Evolutionary conservation across 1,140 invertebrate genomes (phyloP), one percentile per base, ranked within the genome.

Genomic region (Hycleus cichorii): DNA sequence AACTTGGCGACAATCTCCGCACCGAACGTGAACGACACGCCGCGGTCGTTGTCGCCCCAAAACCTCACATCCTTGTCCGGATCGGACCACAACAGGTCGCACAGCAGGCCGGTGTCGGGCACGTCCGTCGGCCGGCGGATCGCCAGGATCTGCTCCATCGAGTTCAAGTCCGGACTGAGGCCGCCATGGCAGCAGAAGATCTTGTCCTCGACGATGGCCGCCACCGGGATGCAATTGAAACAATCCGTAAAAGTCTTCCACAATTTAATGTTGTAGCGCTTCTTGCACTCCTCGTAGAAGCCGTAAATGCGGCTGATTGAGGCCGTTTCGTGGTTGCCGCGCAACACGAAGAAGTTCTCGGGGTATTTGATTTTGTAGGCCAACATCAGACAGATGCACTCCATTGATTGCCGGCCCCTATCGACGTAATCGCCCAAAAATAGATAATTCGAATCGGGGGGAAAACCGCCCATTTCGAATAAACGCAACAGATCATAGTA

Each of bases 391-490:
- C 92, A 95, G 71, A 95, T 95, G 26, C 92, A 95, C 77, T 95
- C 97, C 78, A 85, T 72, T 0, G 87, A 90, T 69, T 91, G 89
- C 75, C 91, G 91, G 62, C 89, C 89, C 68, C 89, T 82, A 70
- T 92, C 89, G 12, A 91, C 89, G 68, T 92, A 92, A 71, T 92
- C 89, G 24, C 89, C 89, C 59, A 99, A 82, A 78, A 99, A 99
- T 60, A 99, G 80, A 79, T 99, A 99, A 78, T 99, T 99, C 32
- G 95, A 95, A 77, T 99, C 97, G n/a, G 97, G 97, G 43, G 97
- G 97, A 76, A 99, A 99, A n/a, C 97, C 95, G 54, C 97, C 97
- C 76, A 99, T 99, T 74, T 99, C 97, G 77, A 99, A 99, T 59
- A 99, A 79, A 73, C 97, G 86, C 63, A 99, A 78, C 39, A 99